Evolutionary conservation across 2,113 vertebrate species (phyloP), one percentile per base, ranked within the genome.

Genomic region (Lepus timidus): DNA sequence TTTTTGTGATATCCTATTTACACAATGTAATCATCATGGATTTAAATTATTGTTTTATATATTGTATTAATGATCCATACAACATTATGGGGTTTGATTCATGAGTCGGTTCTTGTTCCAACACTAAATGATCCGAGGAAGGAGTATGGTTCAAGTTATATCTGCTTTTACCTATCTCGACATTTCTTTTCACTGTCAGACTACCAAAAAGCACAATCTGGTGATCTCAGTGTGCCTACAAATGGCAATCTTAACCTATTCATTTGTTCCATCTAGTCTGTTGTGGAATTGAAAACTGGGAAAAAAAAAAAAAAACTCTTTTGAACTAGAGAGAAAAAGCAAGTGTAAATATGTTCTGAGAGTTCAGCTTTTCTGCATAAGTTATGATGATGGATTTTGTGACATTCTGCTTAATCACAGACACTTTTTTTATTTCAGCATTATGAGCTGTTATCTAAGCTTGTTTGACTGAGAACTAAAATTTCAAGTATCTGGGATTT

Each of bases 1-100:
- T 49, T 94, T 96, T 97, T 92, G 51, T 81, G 71, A 31, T 33
- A 88, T 68, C n/a, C 22, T 79, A 25, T 85, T 92, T 95, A 75
- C 1, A 44, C 13, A 92, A 92, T 25, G 3, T 79, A 78, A 76
- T 87, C 39, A 58, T 79, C 58, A 10, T 88, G 23, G 27, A 9
- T 88, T 1, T 52, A 76, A 76, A 82, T 70, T 58, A 61, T 52
- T 88, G 31, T 90, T 94, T 95, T 86, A 17, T 62, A 5, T 58
- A 52, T 62, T 91, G 52, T 74, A 62, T 58, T 74, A 95, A 68
- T 85, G 55, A 93, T 55, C 23, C 19, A 67, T 1, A 0, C 14
- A 89, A 62, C 83, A 33, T 17, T 93, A 23, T 65, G 39, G 51
- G 27, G 14, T 31, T 95, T 88, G 67, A 85, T 51, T 95, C 36